These are phyloP conservation scores for Dolichopus griseipennis DNA, from an alignment of 2,888 invertebrate genomes.

Conservation along the genomic window DNA sequence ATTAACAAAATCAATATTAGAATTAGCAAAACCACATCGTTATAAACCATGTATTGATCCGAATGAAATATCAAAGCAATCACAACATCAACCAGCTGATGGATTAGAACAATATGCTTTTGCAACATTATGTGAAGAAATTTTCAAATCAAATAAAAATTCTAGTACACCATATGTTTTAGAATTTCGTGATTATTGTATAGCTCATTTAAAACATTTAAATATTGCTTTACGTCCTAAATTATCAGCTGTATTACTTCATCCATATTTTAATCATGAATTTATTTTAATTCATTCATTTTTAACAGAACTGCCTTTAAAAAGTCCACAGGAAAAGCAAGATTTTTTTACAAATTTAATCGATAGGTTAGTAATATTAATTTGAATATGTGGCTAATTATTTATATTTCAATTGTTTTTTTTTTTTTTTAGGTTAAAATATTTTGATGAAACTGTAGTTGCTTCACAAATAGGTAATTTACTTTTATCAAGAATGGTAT, in stretches of 20 bases:
- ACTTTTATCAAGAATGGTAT: conserved; percentile 73
- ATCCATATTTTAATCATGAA: conserved; percentile 76
- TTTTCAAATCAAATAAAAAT: conserved; percentile 46
- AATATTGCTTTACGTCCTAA: conserved; percentile 58
- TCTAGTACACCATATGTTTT: conserved; percentile 58
- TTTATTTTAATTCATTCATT: conserved; percentile 77
- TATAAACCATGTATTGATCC: conserved; percentile 65
- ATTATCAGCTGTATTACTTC: conserved; percentile 56
- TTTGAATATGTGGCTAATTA: background rate
- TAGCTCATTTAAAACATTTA: conserved; percentile 56
- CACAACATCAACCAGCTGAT: conserved; percentile 42
- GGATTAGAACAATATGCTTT: conserved; percentile 71
- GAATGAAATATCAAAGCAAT: conserved; percentile 44
- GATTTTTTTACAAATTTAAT: conserved; percentile 67
- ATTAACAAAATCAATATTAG: conserved; percentile 55
- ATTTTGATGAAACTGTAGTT: conserved; percentile 70
- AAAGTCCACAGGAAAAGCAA: conserved; percentile 64
- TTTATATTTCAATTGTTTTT: background rate
- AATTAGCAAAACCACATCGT: conserved; percentile 58
- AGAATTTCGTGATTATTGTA: conserved; percentile 63
- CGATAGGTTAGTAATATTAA: conserved; percentile 39
- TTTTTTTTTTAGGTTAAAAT: conserved; percentile 44
- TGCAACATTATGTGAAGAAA: conserved; percentile 64
- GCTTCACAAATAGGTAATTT: conserved; percentile 71
- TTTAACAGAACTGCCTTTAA: conserved; percentile 70